phyloP scores from a whole-genome alignment of 2,888 invertebrate genomes.

The Trissolcus brochymenae region DNA sequence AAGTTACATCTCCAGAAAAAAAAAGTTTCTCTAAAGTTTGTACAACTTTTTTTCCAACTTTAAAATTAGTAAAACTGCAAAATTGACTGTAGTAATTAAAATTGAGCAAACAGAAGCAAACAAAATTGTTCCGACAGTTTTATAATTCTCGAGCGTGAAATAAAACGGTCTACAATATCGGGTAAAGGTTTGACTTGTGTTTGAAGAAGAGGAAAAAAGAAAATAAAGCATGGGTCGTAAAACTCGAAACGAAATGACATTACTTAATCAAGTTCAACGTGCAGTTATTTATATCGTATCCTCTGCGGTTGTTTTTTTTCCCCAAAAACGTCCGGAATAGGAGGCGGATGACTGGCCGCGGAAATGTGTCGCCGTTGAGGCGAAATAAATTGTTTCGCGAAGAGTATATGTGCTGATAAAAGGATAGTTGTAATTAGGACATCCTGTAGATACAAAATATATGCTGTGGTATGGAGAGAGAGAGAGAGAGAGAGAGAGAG shows the following conservation, averaged over 20 bases:
- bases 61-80: too few relatives aligned
- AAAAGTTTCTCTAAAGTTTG: too few relatives aligned
- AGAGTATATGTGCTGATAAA: conserved; percentile 32
- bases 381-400: conserved; percentile 26
- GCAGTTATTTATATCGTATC: conserved; percentile 29
- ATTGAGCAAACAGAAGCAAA: background rate
- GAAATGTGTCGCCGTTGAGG: conserved; percentile 17
- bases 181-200: background rate
- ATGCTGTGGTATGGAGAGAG: conserved; percentile 1
- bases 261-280: conserved; percentile 44
- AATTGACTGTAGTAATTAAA: too few relatives aligned
- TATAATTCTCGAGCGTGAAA: conserved; percentile 1
- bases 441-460: conserved; percentile 44
- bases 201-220: background rate
- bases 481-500: too few relatives aligned
- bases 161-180: background rate
- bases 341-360: conserved; percentile 11
- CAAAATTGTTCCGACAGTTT: conserved; percentile 12
- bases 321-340: conserved; percentile 22
- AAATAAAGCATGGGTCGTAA: conserved; percentile 15
- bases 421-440: conserved; percentile 43
- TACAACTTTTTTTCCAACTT: too few relatives aligned
- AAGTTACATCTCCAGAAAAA: too few relatives aligned
- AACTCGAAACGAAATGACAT: conserved; percentile 9
- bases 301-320: conserved; percentile 9